phyloP scores from a whole-genome alignment of 2,888 invertebrate species.

The Chrysopilus asiliformis region DNA sequence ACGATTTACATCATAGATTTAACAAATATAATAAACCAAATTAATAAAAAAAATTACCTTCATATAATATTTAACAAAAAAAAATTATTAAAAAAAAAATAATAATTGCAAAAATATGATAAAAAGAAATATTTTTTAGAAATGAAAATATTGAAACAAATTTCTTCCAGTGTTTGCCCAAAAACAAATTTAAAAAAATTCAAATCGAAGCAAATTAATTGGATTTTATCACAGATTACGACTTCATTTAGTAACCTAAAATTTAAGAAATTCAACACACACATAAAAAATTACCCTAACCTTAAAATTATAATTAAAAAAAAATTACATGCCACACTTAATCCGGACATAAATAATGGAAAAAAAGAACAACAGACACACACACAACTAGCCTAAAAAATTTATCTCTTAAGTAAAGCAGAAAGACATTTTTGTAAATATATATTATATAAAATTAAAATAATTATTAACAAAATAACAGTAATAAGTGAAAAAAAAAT shows the following conservation, averaged over 20 bases:
- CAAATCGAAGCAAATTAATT: constrained; percentile 3
- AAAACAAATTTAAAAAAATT: constrained; percentile 3
- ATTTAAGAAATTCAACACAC: constrained; percentile 4
- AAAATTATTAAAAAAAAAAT: not conserved
- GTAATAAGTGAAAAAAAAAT: too few species aligned
- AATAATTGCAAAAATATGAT: constrained; percentile 1
- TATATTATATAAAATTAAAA: too few species aligned
- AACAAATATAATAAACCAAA: not conserved
- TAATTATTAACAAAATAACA: too few species aligned
- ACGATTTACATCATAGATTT: too few species aligned
- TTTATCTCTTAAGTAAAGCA: too few species aligned
- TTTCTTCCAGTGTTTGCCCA: constrained; percentile 10
- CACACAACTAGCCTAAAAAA: too few species aligned
- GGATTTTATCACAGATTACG: constrained; percentile 10
- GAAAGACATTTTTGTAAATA: too few species aligned
- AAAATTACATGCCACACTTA: too few species aligned
- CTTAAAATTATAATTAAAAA: too few species aligned
- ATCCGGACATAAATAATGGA: too few species aligned
- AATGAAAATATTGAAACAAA: constrained; percentile 1
- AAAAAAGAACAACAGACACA: too few species aligned
- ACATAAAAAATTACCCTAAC: constrained; percentile 1
- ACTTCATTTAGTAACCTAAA: constrained; percentile 8
- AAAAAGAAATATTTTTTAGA: constrained; percentile 3
- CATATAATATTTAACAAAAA: too few species aligned
- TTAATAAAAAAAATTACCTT: not conserved